Conservation (phyloP, 2,888 invertebrate genomes). For the Formica aserva region DNA sequence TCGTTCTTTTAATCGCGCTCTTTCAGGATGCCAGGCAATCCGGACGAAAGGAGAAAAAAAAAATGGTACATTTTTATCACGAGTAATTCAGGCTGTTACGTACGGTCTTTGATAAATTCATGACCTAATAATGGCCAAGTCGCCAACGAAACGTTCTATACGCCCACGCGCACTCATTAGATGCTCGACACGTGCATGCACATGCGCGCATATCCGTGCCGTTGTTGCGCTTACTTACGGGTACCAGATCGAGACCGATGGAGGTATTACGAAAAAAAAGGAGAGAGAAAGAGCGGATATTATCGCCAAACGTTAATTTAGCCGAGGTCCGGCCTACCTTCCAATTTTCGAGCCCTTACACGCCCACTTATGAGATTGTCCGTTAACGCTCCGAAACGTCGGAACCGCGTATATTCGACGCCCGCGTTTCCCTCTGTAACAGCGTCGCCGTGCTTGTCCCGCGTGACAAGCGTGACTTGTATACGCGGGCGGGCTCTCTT, state of each 20-base stretch:
- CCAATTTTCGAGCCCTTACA: slow-evolving; percentile 85
- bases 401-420: slow-evolving; percentile 81
- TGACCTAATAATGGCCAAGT: slow-evolving; percentile 67
- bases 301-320: slow-evolving; percentile 86
- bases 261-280: slow-evolving; percentile 20
- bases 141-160: slow-evolving; percentile 69
- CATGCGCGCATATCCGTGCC: slow-evolving; percentile 2
- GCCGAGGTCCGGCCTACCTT: slow-evolving; percentile 84
- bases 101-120: slow-evolving; percentile 74
- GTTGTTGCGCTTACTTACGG: slow-evolving; percentile 23
- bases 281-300: slow-evolving; percentile 81
- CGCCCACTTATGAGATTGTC: slow-evolving; percentile 86
- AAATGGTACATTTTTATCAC: slow-evolving; percentile 68
- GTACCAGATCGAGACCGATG: slow-evolving; percentile 58
- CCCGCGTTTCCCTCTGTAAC: slow-evolving; percentile 71
- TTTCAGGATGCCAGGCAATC: neutral
- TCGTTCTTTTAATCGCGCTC: neutral
- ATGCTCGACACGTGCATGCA: slow-evolving; percentile 26
- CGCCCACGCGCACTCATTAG: slow-evolving; percentile 66
- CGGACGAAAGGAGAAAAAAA: slow-evolving; percentile 55
- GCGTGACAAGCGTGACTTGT: slow-evolving; percentile 35
- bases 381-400: slow-evolving; percentile 84
- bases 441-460: slow-evolving; percentile 25
- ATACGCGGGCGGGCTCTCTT: neutral
- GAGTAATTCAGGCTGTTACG: slow-evolving; percentile 73